Conservation (phyloP, 2,888 invertebrate species). For the Lepidocyrtoides sp. region DNA sequence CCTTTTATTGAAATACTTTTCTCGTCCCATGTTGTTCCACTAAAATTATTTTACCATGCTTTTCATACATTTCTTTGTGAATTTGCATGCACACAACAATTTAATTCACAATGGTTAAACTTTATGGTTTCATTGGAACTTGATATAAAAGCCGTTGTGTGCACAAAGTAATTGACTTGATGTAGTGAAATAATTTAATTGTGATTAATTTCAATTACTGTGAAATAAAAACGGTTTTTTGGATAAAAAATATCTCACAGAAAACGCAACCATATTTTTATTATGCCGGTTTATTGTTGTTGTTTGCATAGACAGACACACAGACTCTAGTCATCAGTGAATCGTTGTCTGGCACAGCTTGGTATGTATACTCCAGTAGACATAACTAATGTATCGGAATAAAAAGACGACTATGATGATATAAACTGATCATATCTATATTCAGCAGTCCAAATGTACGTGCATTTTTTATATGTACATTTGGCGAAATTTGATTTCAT, state of each 20-base stretch:
- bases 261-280: no score
- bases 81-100: no score
- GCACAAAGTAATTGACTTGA: not conserved
- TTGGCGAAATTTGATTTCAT: slow-evolving; percentile 64
- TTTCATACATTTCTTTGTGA: no score
- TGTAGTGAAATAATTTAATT: not conserved
- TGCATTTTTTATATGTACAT: slow-evolving; percentile 1
- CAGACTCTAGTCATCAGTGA: not conserved
- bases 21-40: not conserved
- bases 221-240: not conserved
- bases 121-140: no score
- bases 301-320: not conserved
- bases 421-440: no score
- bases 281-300: no score
- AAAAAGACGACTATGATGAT: no score
- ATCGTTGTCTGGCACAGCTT: not conserved
- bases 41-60: not conserved
- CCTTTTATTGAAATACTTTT: no score
- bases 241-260: no score
- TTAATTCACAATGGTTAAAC: no score
- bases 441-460: not conserved
- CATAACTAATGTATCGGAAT: slow-evolving; percentile 31
- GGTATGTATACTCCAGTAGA: no score
- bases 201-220: not conserved
- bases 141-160: no score